These are phyloP conservation scores for Geodia barretti DNA, from an alignment of 37 sponge, comb jelly and placozoan species.

Conservation along the genomic window DNA sequence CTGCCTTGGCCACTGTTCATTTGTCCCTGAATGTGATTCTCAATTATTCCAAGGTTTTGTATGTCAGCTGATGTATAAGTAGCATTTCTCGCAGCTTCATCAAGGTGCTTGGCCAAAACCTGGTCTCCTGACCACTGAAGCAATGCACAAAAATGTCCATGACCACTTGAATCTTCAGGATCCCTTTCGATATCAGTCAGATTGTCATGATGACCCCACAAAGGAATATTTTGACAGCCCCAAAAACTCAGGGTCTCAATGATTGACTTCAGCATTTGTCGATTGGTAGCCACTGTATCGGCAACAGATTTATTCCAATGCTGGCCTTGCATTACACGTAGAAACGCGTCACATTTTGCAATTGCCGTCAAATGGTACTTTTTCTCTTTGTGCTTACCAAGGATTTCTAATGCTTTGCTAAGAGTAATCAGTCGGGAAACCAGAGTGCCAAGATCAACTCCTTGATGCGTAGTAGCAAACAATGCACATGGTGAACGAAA, in stretches of 20 bases:
- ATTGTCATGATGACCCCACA: too few relatives aligned
- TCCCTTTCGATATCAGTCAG: too few relatives aligned
- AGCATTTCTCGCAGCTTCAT: conserved; percentile 10
- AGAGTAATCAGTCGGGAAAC: conserved; percentile 17
- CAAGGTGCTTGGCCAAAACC: background rate
- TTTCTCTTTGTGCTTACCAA: conserved; percentile 27
- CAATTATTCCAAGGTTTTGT: conserved; percentile 1
- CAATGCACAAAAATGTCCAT: too few relatives aligned
- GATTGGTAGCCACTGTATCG: too few relatives aligned
- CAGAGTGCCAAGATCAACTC: too few relatives aligned
- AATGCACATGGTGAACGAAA: too few relatives aligned
- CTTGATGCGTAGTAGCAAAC: too few relatives aligned
- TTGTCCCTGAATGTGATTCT: background rate
- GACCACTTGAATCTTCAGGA: too few relatives aligned
- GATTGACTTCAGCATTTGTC: too few relatives aligned
- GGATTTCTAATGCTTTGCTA: conserved; percentile 38
- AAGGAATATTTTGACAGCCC: too few relatives aligned
- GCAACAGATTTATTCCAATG: conserved; percentile 20
- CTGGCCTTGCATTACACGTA: conserved; percentile 28
- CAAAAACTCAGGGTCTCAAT: too few relatives aligned
- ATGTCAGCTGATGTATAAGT: conserved; percentile 28
- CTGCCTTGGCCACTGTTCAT: background rate
- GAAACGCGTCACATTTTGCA: conserved; percentile 32
- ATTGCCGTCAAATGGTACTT: conserved; percentile 47
- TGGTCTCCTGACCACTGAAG: conserved; percentile 4